Evolutionary conservation across 2,113 vertebrate genomes (phyloP), one percentile per base, ranked within the genome.

Genomic region (Eubucco bourcierii): DNA sequence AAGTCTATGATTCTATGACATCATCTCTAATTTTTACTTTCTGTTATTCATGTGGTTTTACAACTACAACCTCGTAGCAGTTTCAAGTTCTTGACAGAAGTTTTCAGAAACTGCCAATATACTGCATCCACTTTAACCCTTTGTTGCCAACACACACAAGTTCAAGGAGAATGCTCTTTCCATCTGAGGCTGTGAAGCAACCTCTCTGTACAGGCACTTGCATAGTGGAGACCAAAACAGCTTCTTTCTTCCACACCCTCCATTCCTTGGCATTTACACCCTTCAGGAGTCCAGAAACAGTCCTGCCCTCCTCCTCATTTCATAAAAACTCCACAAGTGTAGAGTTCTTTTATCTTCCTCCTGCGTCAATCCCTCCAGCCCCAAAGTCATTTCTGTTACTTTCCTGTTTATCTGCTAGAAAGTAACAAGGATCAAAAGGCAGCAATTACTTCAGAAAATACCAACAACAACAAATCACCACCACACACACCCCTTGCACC

Each of bases 351-450:
- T 87, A 93, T 89, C 90, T 90, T 41, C 56, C 41, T 92, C 46
- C 24, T 85, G 60, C 39, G 9, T 92, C 81, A 90, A 3, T 61
- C 77, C 83, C 53, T 78, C 73, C 77, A 84, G 87, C 50, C 73
- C 83, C 90, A 67, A 87, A 95, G 84, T 84, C 15, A 41, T 53
- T 81, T 50, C 70, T 90, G 50, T 29, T 89, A 74, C 87, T 80
- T 70, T 82, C 37, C 60, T 47, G 50, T 88, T 90, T 88, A 87
- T 90, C 86, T 84, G 41, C 81, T 80, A 79, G 50, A 95, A 87
- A 74, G 74, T 52, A 95, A 81, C 74, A 70, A 67, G 27, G 75
- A 95, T 85, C 78, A 94, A 92, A 92, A 96, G 56, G 68, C 52
- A 3, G 59, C 31, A 76, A 68, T 89, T 91, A 66, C 82, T 83